These are phyloP conservation scores for Salpingus planirostris DNA, from an alignment of 2,888 invertebrate species.

Conservation along the genomic window DNA sequence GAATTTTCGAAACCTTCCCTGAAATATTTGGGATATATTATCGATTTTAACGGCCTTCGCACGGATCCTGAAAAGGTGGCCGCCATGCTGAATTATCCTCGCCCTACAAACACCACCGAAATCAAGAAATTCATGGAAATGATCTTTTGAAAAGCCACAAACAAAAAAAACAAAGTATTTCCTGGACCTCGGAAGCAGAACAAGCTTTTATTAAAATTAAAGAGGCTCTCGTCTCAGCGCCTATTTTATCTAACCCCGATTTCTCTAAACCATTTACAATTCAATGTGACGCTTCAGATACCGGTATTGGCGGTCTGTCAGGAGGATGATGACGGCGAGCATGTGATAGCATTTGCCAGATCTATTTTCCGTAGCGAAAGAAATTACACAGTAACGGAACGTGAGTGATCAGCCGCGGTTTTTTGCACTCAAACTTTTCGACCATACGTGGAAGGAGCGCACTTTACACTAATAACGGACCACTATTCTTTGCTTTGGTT, in stretches of 20 bases:
- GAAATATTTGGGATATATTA: too few relatives aligned
- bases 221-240: conserved; percentile 1
- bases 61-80: too few relatives aligned
- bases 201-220: conserved; percentile 1
- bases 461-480: background rate
- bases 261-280: background rate
- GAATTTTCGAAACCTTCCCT: too few relatives aligned
- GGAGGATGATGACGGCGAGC: background rate
- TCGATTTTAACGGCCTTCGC: too few relatives aligned
- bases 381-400: too few relatives aligned
- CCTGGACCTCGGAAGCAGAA: background rate
- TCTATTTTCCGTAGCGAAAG: background rate
- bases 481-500: background rate
- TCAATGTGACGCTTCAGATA: background rate
- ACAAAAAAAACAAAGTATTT: too few relatives aligned
- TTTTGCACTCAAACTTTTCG: background rate
- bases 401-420: too few relatives aligned
- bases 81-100: too few relatives aligned
- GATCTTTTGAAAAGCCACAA: too few relatives aligned
- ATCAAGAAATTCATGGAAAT: too few relatives aligned
- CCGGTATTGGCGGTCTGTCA: background rate
- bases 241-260: background rate
- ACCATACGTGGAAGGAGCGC: background rate
- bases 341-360: background rate
- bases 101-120: too few relatives aligned